Base-by-base conservation (phyloP, 2,113 vertebrate genomes). In the Dipodomys stephensi region DNA sequence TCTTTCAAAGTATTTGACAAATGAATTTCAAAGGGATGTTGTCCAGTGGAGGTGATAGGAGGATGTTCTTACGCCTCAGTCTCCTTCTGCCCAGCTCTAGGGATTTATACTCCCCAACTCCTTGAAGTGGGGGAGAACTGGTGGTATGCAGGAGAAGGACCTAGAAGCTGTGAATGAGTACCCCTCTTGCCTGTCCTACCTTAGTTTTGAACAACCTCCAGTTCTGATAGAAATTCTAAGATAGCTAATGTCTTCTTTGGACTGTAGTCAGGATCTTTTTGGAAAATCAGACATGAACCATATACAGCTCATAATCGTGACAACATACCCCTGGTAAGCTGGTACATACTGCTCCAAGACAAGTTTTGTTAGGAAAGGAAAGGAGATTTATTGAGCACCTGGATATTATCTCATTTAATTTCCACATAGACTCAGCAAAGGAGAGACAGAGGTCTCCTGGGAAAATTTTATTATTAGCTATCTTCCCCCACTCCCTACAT, bases 391-490 rank as follows among this genome's bases (percentile, higher is more conserved):
- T 35, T 46, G 72, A 79, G 49, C 32, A 91, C 67, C 49, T 60
- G 39, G 60, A 27, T 82, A 30, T 77, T 44, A 78, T 74, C 81
- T 74, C 5, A 0, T 88, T 79, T 73, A 79, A 84, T 91, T 92
- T 92, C 80, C 57, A 74, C 65, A 82, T 8, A 89, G 65, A 79
- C 53, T 87, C 57, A 46, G 19, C 1, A 1, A 67, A 19, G 64
- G 78, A 35, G 6, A 22, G 68, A 79, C 13, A 3, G 7, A 39
- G 53, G 16, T 53, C 46, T 94, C 67, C 76, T 53, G 72, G 80
- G 73, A 94, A 87, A 57, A 87, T 78, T 74, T 78, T n/a, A 91
- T 73, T 77, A 13, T 65, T 87, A 67, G 46, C 57, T 95, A 82
- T 74, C 89, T 86, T 80, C 84, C 53, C 53, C 62, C 88, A 68